Conservation (phyloP, 2,113 vertebrate genomes). For the Pedionomus torquatus region DNA sequence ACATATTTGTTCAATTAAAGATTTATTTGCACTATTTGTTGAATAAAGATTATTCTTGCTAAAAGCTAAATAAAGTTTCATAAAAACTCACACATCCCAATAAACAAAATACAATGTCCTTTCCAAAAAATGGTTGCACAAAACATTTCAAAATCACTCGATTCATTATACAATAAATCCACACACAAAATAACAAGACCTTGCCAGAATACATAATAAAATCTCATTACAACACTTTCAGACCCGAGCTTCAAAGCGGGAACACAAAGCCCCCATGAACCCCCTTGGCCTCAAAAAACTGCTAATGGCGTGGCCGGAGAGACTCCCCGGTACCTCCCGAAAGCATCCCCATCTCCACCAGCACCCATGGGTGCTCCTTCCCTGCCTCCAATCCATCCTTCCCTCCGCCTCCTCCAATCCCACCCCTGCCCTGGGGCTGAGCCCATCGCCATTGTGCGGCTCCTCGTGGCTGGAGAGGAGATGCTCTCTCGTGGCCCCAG, state of each 20-base stretch:
- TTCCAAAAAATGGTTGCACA: slow-evolving; percentile 64
- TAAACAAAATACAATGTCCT: slow-evolving; percentile 69
- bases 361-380: slow-evolving; percentile 31
- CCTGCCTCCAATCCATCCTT: too few species aligned
- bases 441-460: background rate
- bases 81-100: slow-evolving; percentile 69
- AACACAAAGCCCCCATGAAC: slow-evolving; percentile 41
- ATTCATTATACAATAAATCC: slow-evolving; percentile 71
- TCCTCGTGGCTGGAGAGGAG: background rate
- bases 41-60: slow-evolving; percentile 73
- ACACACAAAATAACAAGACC: slow-evolving; percentile 62
- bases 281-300: background rate
- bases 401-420: too few species aligned
- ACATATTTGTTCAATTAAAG: slow-evolving; percentile 72
- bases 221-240: slow-evolving; percentile 71
- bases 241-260: slow-evolving; percentile 49
- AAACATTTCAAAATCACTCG: slow-evolving; percentile 70
- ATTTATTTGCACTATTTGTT: slow-evolving; percentile 71
- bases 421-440: background rate
- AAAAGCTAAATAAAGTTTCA: slow-evolving; percentile 74
- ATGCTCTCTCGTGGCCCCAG: background rate
- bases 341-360: background rate
- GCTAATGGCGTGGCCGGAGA: accelerated
- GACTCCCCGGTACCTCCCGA: background rate
- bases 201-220: slow-evolving; percentile 68